Conservation (phyloP, 1,140 invertebrate genomes). For the Bombus superbus region DNA sequence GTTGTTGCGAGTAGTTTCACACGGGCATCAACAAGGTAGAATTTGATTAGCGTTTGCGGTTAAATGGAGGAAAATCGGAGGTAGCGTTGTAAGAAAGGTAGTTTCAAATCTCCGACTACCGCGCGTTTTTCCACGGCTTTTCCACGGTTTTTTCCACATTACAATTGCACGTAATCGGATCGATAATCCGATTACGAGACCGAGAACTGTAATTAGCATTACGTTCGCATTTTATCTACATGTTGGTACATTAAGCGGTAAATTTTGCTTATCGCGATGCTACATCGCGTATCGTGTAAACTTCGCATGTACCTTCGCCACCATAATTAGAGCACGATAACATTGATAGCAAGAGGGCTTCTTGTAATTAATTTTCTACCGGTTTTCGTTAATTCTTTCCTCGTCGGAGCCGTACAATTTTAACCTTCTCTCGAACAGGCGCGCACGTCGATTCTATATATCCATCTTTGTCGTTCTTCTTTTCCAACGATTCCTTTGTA, state of each 20-base stretch:
- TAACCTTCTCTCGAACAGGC: too few species aligned
- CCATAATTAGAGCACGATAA: constrained; percentile 24
- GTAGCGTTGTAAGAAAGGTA: background rate
- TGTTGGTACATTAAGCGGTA: constrained; percentile 4
- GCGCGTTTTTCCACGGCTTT: too few species aligned
- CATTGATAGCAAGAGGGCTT: background rate
- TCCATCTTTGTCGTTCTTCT: too few species aligned
- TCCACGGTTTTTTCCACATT: background rate
- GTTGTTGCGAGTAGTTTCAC: background rate
- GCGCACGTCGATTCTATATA: background rate
- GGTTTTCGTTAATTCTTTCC: constrained; percentile 32
- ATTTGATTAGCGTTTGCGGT: background rate
- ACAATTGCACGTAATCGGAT: constrained; percentile 35
- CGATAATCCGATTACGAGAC: constrained; percentile 34
- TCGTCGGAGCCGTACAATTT: too few species aligned
- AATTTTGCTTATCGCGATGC: constrained; percentile 50
- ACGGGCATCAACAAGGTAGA: background rate
- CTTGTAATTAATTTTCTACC: constrained; percentile 35
- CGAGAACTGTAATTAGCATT: constrained; percentile 31
- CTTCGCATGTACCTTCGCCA: background rate
- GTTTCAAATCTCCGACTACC: background rate
- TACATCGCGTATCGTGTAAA: constrained; percentile 28
- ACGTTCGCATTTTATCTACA: constrained; percentile 35
- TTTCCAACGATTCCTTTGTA: background rate
- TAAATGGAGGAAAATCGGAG: background rate